Evolutionary conservation across 2,113 vertebrate genomes (phyloP).

Genomic region (Hirundichthys speculiger): DNA sequence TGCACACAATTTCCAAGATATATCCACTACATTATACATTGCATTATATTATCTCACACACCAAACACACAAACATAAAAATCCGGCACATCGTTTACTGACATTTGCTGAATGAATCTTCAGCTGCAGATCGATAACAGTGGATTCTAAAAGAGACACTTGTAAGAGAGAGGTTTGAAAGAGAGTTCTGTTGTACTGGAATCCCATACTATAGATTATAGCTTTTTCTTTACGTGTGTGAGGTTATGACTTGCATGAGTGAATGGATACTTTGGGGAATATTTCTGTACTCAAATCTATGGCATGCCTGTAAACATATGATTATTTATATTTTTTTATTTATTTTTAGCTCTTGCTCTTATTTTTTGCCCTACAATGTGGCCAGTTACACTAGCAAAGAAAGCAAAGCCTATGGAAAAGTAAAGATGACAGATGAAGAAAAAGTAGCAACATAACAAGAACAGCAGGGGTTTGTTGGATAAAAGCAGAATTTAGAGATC

Average conservation of each 20-base stretch:
- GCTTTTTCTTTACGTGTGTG: conserved; percentile 18
- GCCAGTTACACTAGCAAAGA: too few relatives aligned
- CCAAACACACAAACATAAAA: conserved; percentile 17
- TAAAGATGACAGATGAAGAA: too few relatives aligned
- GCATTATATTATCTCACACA: background rate
- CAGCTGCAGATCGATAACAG: conserved; percentile 61
- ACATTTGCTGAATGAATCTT: conserved; percentile 20
- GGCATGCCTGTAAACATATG: background rate
- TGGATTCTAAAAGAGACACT: conserved; percentile 47
- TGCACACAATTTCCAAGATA: conserved; percentile 14
- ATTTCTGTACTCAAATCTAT: background rate
- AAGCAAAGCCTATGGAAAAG: too few relatives aligned
- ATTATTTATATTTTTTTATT: too few relatives aligned
- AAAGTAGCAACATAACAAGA: too few relatives aligned
- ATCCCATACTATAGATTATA: conserved; percentile 45
- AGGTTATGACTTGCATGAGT: background rate
- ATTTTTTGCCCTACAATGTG: too few relatives aligned
- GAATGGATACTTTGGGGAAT: background rate
- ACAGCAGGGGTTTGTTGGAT: too few relatives aligned
- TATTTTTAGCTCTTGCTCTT: too few relatives aligned
- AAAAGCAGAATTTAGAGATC: too few relatives aligned
- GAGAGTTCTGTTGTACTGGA: conserved; percentile 32
- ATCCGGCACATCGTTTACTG: conserved; percentile 13
- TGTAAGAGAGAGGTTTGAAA: conserved; percentile 53
- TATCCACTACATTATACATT: background rate